Evolutionary conservation across 2,797 vertebrate genomes (phyloP).

Genomic region (Manis crassicaudata): DNA sequence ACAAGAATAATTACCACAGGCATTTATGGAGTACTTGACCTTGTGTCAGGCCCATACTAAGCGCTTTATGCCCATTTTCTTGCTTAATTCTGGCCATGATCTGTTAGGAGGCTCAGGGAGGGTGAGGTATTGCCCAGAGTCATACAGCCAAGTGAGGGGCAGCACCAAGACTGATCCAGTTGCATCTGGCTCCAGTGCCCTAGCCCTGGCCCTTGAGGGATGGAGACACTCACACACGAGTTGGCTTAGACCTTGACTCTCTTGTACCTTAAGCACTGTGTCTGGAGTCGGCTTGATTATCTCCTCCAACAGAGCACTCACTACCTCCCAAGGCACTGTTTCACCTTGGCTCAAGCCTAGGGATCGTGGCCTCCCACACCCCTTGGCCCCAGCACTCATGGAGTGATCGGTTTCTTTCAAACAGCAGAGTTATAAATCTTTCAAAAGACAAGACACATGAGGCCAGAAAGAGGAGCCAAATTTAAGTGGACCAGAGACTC

Average conservation of each 20-base stretch:
- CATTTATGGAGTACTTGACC: not conserved
- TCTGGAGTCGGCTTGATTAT: not conserved
- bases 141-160: not conserved
- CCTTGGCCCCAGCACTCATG: not conserved
- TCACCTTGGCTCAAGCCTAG: not conserved
- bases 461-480: not conserved
- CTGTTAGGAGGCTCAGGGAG: not conserved
- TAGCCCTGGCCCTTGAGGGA: not conserved
- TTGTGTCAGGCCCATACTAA: not conserved
- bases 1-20: accelerated
- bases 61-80: not conserved
- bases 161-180: not conserved
- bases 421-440: not conserved
- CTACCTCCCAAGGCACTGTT: not conserved
- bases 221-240: not conserved
- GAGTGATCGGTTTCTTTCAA: not conserved
- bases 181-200: not conserved
- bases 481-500: too few relatives aligned
- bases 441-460: not conserved
- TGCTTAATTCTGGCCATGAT: not conserved
- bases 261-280: not conserved
- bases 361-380: not conserved
- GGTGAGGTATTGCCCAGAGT: not conserved
- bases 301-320: not conserved
- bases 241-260: not conserved